These are phyloP conservation scores for Bombyx mori DNA, from an alignment of 1,140 invertebrate species.

Conservation along the genomic window DNA sequence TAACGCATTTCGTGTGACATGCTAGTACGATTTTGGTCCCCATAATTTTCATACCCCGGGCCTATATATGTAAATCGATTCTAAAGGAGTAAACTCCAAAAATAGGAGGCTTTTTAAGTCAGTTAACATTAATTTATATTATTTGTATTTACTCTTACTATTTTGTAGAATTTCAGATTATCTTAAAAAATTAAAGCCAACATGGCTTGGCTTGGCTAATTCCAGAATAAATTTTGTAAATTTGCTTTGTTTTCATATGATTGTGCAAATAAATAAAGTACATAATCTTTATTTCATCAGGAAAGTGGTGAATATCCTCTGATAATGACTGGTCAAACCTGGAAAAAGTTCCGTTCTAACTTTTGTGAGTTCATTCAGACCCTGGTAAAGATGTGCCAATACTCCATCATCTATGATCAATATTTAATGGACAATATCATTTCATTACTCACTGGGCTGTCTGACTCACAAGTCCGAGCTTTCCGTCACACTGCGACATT, in stretches of 20 bases:
- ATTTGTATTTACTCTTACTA: no score
- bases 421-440: constrained; percentile 99
- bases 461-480: constrained; percentile 98
- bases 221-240: no score
- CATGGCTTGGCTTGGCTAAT: no score
- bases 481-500: constrained; percentile 99
- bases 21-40: no score
- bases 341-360: constrained; percentile 97
- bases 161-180: no score
- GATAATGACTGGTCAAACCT: constrained; percentile 96
- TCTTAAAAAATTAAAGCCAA: no score
- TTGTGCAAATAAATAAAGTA: no score
- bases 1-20: no score
- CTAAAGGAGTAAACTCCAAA: no score
- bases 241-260: no score
- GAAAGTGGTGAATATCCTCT: constrained; percentile 99
- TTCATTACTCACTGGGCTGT: constrained; percentile 95
- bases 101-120: not conserved
- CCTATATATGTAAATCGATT: no score
- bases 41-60: no score
- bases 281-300: constrained; percentile 46
- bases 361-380: constrained; percentile 99
- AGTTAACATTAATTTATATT: constrained; percentile 1
- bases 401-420: constrained; percentile 99
- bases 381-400: constrained; percentile 97